Percentiles rank a stretch among this genome's conserved stretches.
Conservation (phyloP, 1,140 invertebrate species). For the Aricia agestis region DNA sequence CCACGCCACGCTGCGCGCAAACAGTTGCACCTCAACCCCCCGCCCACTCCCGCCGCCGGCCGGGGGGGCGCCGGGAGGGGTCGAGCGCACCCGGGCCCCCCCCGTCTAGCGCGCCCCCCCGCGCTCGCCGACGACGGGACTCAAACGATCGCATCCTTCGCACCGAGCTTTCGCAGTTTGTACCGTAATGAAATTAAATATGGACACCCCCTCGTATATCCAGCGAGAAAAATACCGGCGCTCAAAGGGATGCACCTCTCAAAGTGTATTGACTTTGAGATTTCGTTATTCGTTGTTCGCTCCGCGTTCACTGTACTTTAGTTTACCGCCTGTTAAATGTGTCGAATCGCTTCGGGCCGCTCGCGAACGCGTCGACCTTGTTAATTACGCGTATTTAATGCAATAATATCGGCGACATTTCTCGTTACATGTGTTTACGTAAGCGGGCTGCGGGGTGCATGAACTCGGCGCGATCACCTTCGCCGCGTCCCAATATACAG, state of each 20-base stretch:
- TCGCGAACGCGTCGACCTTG: background rate
- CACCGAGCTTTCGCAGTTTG: background rate
- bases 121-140: conserved; percentile 9
- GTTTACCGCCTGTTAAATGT: background rate
- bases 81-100: conserved; percentile 24
- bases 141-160: background rate
- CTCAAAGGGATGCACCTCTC: background rate
- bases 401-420: conserved; percentile 39
- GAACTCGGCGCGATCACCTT: conserved; percentile 66
- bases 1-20: conserved; percentile 55
- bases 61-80: conserved; percentile 24
- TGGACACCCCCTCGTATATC: background rate
- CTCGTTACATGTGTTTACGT: conserved; percentile 64
- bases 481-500: conserved; percentile 62
- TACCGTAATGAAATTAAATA: background rate
- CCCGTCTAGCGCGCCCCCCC: conserved; percentile 30
- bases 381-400: conserved; percentile 8
- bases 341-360: background rate
- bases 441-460: conserved; percentile 62
- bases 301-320: background rate
- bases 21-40: conserved; percentile 52
- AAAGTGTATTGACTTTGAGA: too few species aligned
- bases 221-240: background rate
- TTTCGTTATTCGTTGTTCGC: background rate
- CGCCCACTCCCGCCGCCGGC: conserved; percentile 29